These are phyloP conservation scores for Cryptomyrus ogoouensis DNA, from an alignment of 2,113 vertebrate species.

Conservation along the genomic window DNA sequence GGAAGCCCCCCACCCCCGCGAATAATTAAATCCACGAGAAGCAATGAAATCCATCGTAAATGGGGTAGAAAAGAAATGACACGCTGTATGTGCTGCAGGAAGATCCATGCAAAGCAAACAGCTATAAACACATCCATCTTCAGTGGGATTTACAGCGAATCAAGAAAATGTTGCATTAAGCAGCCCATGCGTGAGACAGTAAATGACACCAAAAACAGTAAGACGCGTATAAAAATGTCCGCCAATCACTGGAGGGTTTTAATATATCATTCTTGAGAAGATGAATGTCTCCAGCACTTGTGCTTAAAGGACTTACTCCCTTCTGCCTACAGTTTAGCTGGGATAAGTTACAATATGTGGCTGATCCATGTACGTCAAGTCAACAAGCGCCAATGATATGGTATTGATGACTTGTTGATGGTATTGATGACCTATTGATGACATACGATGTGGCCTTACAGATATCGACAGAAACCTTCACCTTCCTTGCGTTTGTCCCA, in stretches of 20 bases:
- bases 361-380: neutral
- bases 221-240: neutral
- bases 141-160: neutral
- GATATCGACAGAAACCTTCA: constrained; percentile 21
- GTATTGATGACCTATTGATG: too few species aligned
- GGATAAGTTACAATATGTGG: neutral
- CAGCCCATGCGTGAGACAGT: neutral
- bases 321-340: neutral
- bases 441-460: neutral
- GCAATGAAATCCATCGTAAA: neutral
- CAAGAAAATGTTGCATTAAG: neutral
- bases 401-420: neutral
- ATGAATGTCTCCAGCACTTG: neutral
- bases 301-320: neutral
- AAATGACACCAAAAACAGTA: neutral
- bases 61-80: neutral
- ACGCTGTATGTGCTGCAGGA: neutral
- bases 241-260: neutral
- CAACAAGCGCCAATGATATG: too few species aligned
- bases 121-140: neutral
- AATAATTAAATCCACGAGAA: neutral
- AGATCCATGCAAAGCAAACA: neutral
- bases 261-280: neutral
- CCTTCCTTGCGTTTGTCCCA: constrained; percentile 37
- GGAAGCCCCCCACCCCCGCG: neutral